Base-by-base conservation (phyloP, 2,888 invertebrate genomes). In the Automeris io region DNA sequence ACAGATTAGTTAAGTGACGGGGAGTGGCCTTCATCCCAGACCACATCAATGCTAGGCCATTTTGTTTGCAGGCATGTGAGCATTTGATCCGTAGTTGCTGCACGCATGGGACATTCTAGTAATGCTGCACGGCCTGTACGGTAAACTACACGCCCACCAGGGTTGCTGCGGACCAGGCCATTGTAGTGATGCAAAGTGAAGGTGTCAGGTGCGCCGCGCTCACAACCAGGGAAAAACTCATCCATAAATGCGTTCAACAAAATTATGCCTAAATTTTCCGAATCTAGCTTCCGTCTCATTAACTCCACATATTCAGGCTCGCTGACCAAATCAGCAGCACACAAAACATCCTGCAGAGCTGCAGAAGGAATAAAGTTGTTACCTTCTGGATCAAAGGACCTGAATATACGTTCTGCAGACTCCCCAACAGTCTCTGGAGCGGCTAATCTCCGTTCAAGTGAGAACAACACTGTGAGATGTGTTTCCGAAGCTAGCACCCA, bases 401-500 rank as follows among this genome's bases (percentile, higher is more conserved):
- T 93, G 66, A 97, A 97, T 41, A 96, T 91, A 46, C 96, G 87
- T 57, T 93, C 91, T 3, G 96, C 97, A 37, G 92, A 92, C 71
- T 96, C 95, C 34, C 93, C 93, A 22, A 93, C 93, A 1, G 95
- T 96, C 82, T 97, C 97, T 0, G 94, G 93, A 41, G 94, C 92
- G 3, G 96, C 96, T 46, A 97, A 86, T 60, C 91, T 88, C 66
- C 91, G 90, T 67, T 96, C 95, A 58, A 92, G 90, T 40, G 95
- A 95, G 66, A 95, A 95, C 42, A 93, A 70, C 34, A 94, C 93
- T 63, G 86, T 74, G 42, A 98, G 89, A 88, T 97, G 97, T 32
- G 97, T 97, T 75, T 97, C 97, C n/a, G 96, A 96, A 2, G 95
- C 97, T 56, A 97, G 80, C 0, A 97, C 92, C 97, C 97, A 98